Base-by-base conservation (phyloP, 2,888 invertebrate genomes). In the Pelosia muscerda region DNA sequence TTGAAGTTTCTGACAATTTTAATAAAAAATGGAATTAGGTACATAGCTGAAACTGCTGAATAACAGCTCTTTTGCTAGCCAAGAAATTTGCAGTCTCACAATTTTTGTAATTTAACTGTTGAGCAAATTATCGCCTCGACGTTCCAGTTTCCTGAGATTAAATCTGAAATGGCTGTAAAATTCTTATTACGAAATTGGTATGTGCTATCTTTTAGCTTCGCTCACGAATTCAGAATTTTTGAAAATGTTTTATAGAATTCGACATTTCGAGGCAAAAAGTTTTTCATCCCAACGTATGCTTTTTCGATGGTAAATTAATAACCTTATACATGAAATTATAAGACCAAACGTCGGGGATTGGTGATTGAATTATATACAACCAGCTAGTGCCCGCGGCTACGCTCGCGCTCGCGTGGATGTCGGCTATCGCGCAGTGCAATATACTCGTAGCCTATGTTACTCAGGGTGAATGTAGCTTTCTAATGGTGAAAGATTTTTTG, bases 81-180 rank as follows among this genome's bases (percentile, higher is more conserved):
- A 15, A 15, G 38, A 38, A 38, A 15, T 38, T 38, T 38, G 15
- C 19, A 38, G 38, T 19, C 42, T 42, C 19, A 19, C 42, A 42
- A 42, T 42, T 42, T 42, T 4, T 6, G 6, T 28, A 42, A 42
- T 42, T 42, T 42, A 42, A 42, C 42, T 42, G 19, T 42, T 42
- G 42, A 42, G 19, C 42, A 42, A 42, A 42, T 42, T 42, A 19
- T 42, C 42, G 42, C 19, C 5, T 6, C 42, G 15, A 42, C 42
- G 42, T 19, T 19, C 42, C 42, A 19, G 42, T 19, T 55, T 55
- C 13, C 11, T 23, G 55, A 55, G 55, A 55, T 55, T 23, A 22
- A 54, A 54, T 55, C 55, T 55, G 15, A 25, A 55, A 55, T 55
- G 25, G 23, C 55, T 55, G 23, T 55, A 23, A 55, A 55, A 55